These are phyloP conservation scores for Drosophila tanythrix DNA, from an alignment of 2,888 invertebrate species.

Conservation along the genomic window DNA sequence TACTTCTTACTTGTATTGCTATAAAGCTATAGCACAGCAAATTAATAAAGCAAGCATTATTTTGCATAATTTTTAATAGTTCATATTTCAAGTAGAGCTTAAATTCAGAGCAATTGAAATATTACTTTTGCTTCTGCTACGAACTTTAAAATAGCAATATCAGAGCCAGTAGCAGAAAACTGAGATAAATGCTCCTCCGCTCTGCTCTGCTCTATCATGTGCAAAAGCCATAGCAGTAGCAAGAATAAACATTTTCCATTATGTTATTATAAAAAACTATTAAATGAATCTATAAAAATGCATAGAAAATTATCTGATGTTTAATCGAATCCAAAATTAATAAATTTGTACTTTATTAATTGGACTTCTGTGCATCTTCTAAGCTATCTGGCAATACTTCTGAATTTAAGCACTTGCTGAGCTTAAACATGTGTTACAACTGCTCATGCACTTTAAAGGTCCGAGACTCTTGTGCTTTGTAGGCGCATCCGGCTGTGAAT, in stretches of 20 bases:
- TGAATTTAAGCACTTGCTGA: background rate
- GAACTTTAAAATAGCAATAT: too few species aligned
- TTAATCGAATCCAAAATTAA: background rate
- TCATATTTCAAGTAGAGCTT: too few species aligned
- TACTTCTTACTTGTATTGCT: too few species aligned
- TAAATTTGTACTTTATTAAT: background rate
- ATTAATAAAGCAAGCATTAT: background rate
- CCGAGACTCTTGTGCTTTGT: conserved; percentile 25
- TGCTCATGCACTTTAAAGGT: conserved; percentile 9
- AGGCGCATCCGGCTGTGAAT: conserved; percentile 66
- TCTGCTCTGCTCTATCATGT: background rate
- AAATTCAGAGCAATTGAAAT: too few species aligned
- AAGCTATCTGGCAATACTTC: background rate
- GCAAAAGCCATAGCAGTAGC: too few species aligned
- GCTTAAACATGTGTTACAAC: background rate
- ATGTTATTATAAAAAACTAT: too few species aligned
- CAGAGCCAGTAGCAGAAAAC: too few species aligned
- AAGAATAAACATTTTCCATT: too few species aligned
- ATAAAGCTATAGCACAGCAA: too few species aligned
- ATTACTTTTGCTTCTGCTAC: too few species aligned
- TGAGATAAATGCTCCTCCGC: background rate
- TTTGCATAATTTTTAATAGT: background rate
- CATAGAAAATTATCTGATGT: background rate
- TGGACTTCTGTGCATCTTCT: background rate
- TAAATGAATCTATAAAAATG: background rate